phyloP scores from a whole-genome alignment of 2,113 vertebrate genomes.

The Oreocharis arfaki region DNA sequence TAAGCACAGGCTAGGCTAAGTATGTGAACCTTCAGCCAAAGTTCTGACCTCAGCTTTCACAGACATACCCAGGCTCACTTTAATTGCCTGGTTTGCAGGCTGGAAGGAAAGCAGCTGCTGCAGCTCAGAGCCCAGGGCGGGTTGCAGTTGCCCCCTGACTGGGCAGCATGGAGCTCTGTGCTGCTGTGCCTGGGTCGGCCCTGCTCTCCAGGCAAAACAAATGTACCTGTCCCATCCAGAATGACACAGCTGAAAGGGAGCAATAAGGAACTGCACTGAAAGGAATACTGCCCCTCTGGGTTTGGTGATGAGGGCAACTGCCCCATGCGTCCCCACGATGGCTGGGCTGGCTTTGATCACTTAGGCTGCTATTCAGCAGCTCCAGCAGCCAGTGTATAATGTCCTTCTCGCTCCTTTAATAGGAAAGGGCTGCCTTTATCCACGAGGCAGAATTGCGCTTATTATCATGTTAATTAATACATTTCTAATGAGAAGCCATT shows the following conservation, averaged over 20 bases:
- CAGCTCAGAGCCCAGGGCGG: background rate
- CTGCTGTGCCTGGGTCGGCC: rapidly evolving
- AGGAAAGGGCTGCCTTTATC: slow-evolving; percentile 15
- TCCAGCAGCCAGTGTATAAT: background rate
- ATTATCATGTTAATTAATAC: slow-evolving; percentile 60
- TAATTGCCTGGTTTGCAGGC: background rate
- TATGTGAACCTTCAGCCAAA: slow-evolving; percentile 48
- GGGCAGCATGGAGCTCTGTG: background rate
- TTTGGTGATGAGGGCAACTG: background rate
- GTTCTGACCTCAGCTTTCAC: slow-evolving; percentile 27
- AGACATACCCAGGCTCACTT: background rate
- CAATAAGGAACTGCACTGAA: background rate
- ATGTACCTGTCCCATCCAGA: background rate
- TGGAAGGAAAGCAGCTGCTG: background rate
- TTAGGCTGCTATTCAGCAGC: background rate
- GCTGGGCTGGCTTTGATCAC: slow-evolving; percentile 11
- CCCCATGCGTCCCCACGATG: background rate
- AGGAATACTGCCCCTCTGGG: background rate
- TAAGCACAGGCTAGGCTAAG: slow-evolving; percentile 26
- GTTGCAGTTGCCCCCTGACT: background rate
- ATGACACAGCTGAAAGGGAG: background rate
- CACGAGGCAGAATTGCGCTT: background rate
- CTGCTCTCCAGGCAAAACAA: background rate
- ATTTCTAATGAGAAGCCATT: slow-evolving; percentile 28
- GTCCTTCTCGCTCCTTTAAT: background rate